Evolutionary conservation across 2,888 invertebrate genomes (phyloP).

Genomic region (Drosophila trichaetosa): DNA sequence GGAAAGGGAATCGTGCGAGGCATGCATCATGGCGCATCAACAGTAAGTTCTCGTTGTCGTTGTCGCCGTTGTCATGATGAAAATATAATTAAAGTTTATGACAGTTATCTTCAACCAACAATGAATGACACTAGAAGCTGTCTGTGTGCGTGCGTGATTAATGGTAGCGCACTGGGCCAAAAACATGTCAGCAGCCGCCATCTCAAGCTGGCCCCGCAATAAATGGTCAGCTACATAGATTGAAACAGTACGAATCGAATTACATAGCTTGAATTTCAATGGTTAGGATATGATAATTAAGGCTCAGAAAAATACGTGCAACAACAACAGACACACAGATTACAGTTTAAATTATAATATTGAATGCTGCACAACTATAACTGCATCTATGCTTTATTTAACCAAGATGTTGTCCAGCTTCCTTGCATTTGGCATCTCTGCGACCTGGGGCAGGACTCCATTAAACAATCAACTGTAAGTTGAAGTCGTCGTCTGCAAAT

Average conservation of each 20-base stretch:
- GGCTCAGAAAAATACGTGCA: constrained; percentile 4
- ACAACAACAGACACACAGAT: neutral
- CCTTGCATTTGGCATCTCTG: neutral
- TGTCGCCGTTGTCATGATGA: constrained; percentile 61
- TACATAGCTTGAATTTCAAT: constrained; percentile 1
- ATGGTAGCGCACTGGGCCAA: constrained; percentile 47
- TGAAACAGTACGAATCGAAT: constrained; percentile 27
- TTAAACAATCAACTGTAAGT: constrained; percentile 46
- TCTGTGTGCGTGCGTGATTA: constrained; percentile 54
- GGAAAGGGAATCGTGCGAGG: constrained; percentile 13
- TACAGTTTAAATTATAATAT: constrained; percentile 8
- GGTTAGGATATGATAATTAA: constrained; percentile 22
- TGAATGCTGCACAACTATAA: neutral
- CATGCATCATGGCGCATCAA: constrained; percentile 52
- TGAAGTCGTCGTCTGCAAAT: constrained; percentile 43
- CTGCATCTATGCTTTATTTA: neutral
- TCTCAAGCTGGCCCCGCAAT: constrained; percentile 10
- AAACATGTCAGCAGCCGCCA: constrained; percentile 36
- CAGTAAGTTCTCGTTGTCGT: constrained; percentile 28
- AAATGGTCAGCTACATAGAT: constrained; percentile 34
- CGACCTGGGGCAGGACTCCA: neutral
- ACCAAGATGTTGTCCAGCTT: neutral
- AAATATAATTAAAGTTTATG: constrained; percentile 81
- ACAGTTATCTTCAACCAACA: constrained; percentile 75
- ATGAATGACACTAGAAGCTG: constrained; percentile 56